Conservation (phyloP, 2,888 invertebrate genomes). For the Leptura quadrifasciata region DNA sequence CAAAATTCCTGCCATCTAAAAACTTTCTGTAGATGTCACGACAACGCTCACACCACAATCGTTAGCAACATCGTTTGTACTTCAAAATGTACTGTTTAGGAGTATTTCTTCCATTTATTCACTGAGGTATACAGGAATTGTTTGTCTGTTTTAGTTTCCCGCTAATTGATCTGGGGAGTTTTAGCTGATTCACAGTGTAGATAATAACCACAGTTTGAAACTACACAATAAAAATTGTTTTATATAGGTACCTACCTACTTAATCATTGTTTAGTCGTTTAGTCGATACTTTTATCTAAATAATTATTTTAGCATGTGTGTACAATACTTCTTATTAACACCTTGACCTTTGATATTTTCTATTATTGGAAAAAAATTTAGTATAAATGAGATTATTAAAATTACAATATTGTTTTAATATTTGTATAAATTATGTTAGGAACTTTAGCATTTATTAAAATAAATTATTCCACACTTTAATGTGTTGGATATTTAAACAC, state of each 20-base stretch:
- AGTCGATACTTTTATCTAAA: slow-evolving; percentile 1
- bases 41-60: too few species aligned
- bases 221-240: background rate
- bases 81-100: too few species aligned
- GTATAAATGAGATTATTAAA: background rate
- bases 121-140: too few species aligned
- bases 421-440: background rate
- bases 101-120: too few species aligned
- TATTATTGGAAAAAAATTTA: background rate
- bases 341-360: slow-evolving; percentile 17
- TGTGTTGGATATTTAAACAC: background rate
- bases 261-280: background rate
- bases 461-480: background rate
- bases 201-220: too few species aligned
- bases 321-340: slow-evolving; percentile 5
- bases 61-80: too few species aligned
- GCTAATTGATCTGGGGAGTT: too few species aligned
- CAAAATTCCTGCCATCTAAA: too few species aligned
- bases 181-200: too few species aligned
- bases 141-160: too few species aligned
- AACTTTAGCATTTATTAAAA: background rate
- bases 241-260: background rate
- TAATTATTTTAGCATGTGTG: background rate
- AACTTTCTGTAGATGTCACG: too few species aligned
- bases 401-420: background rate